Evolutionary conservation across 2,797 vertebrate species (phyloP).

Genomic region (Xenentodon cancila): DNA sequence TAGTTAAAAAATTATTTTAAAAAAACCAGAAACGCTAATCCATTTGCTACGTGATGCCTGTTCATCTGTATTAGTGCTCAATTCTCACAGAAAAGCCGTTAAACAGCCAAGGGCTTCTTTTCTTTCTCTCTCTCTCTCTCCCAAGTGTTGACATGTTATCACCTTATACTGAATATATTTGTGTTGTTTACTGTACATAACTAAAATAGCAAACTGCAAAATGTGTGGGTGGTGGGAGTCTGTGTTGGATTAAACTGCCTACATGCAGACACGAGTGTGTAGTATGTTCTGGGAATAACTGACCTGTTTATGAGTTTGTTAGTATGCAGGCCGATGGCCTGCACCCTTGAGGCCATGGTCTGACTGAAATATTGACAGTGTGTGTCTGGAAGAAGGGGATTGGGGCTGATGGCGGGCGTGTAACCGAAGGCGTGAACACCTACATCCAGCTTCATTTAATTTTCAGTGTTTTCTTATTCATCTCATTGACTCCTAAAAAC

Average conservation of each 20-base stretch:
- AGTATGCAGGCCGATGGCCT: slow-evolving; percentile 41
- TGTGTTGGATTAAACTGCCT: slow-evolving; percentile 51
- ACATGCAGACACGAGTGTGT: slow-evolving; percentile 45
- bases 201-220: slow-evolving; percentile 32
- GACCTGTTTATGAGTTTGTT: slow-evolving; percentile 59
- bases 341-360: slow-evolving; percentile 22
- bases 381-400: slow-evolving; percentile 29
- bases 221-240: slow-evolving; percentile 41
- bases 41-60: slow-evolving; percentile 2
- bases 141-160: slow-evolving; percentile 30
- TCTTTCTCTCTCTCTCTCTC: slow-evolving; percentile 28
- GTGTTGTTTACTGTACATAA: slow-evolving; percentile 16
- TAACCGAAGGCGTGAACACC: slow-evolving; percentile 44
- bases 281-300: slow-evolving; percentile 60
- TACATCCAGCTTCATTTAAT: slow-evolving; percentile 46
- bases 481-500: slow-evolving; percentile 30
- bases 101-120: slow-evolving; percentile 37
- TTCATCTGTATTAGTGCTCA: slow-evolving; percentile 24
- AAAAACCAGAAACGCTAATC: slow-evolving; percentile 1
- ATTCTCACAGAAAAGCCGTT: slow-evolving; percentile 33
- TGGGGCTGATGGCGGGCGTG: slow-evolving; percentile 27
- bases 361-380: slow-evolving; percentile 30
- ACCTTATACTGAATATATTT: slow-evolving; percentile 28
- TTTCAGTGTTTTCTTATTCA: slow-evolving; percentile 49
- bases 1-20: background rate